phyloP scores from a whole-genome alignment of 2,797 vertebrate species.

The Rhinichthys osculus region DNA sequence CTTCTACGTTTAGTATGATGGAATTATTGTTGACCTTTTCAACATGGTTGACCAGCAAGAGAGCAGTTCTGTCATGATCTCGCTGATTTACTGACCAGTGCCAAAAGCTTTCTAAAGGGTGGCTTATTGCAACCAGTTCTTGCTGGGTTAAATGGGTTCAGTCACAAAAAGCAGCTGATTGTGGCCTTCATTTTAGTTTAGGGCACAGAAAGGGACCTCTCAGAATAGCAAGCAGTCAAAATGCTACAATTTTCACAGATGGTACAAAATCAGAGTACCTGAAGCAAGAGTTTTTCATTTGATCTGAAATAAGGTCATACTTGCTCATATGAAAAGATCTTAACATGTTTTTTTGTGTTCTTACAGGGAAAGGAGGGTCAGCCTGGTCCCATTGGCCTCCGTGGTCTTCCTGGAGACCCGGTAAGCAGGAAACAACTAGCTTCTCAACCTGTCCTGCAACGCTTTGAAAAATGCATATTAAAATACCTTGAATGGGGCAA shows the following conservation, averaged over 20 bases:
- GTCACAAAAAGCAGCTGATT: conserved; percentile 56
- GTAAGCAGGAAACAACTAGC: conserved; percentile 76
- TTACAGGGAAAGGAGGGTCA: conserved; percentile 86
- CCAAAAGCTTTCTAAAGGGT: background rate
- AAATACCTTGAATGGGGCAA: background rate
- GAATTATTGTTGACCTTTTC: conserved; percentile 13
- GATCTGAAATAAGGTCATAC: background rate
- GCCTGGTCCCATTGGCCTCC: conserved; percentile 82
- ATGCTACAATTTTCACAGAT: conserved; percentile 40
- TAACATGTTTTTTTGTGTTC: background rate
- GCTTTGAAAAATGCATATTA: background rate
- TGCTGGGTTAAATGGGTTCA: conserved; percentile 41
- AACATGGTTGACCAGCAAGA: background rate
- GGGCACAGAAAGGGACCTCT: background rate
- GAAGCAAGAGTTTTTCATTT: conserved; percentile 14
- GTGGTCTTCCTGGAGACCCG: conserved; percentile 85
- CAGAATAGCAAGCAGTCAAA: conserved; percentile 39
- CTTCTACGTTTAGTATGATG: background rate
- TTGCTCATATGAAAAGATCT: background rate
- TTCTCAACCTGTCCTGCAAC: background rate
- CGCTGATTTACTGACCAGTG: conserved; percentile 23
- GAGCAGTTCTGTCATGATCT: background rate
- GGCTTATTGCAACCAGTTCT: conserved; percentile 23
- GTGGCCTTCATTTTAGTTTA: conserved; percentile 56
- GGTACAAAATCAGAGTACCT: conserved; percentile 30